Base-by-base conservation (phyloP, 2,888 invertebrate species). In the Drosophila mimetica region DNA sequence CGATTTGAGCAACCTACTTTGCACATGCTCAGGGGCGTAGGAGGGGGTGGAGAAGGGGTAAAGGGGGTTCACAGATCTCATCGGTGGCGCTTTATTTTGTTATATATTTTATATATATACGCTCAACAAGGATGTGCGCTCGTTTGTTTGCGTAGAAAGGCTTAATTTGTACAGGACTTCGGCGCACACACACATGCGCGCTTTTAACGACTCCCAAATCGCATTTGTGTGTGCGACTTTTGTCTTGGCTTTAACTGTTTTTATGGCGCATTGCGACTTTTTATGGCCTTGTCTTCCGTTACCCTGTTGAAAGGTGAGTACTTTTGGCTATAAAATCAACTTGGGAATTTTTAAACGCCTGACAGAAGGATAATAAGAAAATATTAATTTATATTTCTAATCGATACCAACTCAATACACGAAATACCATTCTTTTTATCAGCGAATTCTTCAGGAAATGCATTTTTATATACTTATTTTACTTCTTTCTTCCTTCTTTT, bases 1-100 rank as follows among this genome's bases (percentile, higher is more conserved):
- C 89, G 85, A 88, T 88, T 85, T 85, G 89, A 75, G 64, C 89
- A 88, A 86, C 87, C 87, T 84, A 84, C 87, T 84, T 84, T 84
- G 85, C 84, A 86, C 84, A 80, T 84, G 86, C 76, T 83, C 72
- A 37, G 60, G 65, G 53, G 60, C 41, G 52, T 47, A 51, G 48
- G 70, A n/a, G 3, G 9, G 8, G 28, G 9, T 1, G 28, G 28
- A 8, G 11, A 9, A 11, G 16, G 28, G 37, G 7, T 16, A 37
- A 46, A 8, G 37, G 41, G 41, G 46, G 44, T 4, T 4, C 39
- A 30, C 34, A 50, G 64, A 52, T 64, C 67, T 64, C 30, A 22
- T 41, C 28, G 51, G 41, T 22, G 39, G 36, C 44, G 32, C 39
- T 39, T 71, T 50, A 70, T 72, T 72, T 71, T 28, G 34, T 48